Evolutionary conservation across 1,140 invertebrate genomes (phyloP).

Genomic region (Hyles vespertilio): DNA sequence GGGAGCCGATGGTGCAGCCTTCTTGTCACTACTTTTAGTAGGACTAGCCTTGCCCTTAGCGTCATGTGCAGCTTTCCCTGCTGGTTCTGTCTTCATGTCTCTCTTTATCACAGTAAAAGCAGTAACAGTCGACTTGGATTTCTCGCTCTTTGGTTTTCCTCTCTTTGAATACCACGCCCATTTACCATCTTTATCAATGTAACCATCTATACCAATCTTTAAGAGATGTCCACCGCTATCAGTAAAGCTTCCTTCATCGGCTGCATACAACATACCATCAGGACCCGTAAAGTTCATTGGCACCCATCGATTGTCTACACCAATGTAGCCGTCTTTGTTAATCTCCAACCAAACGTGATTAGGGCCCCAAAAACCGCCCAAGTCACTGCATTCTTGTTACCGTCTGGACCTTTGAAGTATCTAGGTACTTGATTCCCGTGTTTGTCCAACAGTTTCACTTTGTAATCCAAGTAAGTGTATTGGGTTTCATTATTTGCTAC

Average conservation of each 20-base stretch:
- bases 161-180: slow-evolving; percentile 57
- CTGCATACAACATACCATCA: slow-evolving; percentile 59
- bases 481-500: slow-evolving; percentile 45
- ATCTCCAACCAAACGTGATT: slow-evolving; percentile 57
- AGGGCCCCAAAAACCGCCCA: slow-evolving; percentile 63
- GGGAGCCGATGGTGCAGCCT: slow-evolving; percentile 7
- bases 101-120: slow-evolving; percentile 17
- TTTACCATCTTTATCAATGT: slow-evolving; percentile 60
- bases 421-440: slow-evolving; percentile 52
- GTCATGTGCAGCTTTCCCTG: slow-evolving; percentile 18
- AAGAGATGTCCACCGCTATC: slow-evolving; percentile 39
- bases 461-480: slow-evolving; percentile 65
- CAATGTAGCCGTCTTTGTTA: slow-evolving; percentile 65
- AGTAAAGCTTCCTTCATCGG: slow-evolving; percentile 58
- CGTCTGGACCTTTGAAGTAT: slow-evolving; percentile 66
- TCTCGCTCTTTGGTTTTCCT: slow-evolving; percentile 29
- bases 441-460: slow-evolving; percentile 62
- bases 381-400: slow-evolving; percentile 61
- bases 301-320: slow-evolving; percentile 59
- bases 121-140: slow-evolving; percentile 35
- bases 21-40: slow-evolving; percentile 24
- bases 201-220: slow-evolving; percentile 62
- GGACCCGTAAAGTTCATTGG: slow-evolving; percentile 66
- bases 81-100: slow-evolving; percentile 4
- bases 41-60: slow-evolving; percentile 12